Conservation (phyloP, 1,140 invertebrate genomes). For the Antheraea pernyi region DNA sequence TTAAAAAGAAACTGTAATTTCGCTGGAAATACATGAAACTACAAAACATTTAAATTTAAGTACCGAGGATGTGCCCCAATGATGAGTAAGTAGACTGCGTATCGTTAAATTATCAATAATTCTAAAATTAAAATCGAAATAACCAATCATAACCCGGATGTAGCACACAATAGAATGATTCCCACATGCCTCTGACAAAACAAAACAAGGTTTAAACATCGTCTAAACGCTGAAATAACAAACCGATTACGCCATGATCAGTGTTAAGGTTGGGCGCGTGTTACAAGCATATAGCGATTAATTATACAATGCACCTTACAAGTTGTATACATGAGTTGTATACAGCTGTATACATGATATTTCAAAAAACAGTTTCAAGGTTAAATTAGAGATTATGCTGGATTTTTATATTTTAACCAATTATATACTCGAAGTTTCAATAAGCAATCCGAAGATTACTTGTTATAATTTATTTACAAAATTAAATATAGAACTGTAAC, state of each 20-base stretch:
- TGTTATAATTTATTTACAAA: too few species aligned
- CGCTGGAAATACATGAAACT: neutral
- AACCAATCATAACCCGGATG: constrained; percentile 72
- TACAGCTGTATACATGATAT: too few species aligned
- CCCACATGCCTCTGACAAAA: constrained; percentile 75
- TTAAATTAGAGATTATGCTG: too few species aligned
- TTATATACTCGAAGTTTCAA: too few species aligned
- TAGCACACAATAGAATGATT: constrained; percentile 75
- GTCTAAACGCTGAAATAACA: constrained; percentile 76
- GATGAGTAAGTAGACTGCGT: constrained; percentile 1
- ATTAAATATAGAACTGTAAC: too few species aligned
- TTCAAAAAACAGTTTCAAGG: too few species aligned
- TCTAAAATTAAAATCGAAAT: constrained; percentile 49
- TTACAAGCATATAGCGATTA: constrained; percentile 5
- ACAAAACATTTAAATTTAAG: constrained; percentile 9
- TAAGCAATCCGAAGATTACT: too few species aligned
- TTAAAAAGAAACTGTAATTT: neutral
- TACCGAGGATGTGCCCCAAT: constrained; percentile 29
- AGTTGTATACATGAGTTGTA: too few species aligned
- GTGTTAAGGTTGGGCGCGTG: constrained; percentile 45
- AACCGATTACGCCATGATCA: constrained; percentile 69
- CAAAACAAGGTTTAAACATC: constrained; percentile 71
- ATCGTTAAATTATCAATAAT: constrained; percentile 23
- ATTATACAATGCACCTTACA: neutral
- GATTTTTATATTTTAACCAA: too few species aligned